A percentile compares a stretch with the other conserved stretches of the same genome.
Conservation (phyloP, 2,113 vertebrate genomes). For the Puma concolor region DNA sequence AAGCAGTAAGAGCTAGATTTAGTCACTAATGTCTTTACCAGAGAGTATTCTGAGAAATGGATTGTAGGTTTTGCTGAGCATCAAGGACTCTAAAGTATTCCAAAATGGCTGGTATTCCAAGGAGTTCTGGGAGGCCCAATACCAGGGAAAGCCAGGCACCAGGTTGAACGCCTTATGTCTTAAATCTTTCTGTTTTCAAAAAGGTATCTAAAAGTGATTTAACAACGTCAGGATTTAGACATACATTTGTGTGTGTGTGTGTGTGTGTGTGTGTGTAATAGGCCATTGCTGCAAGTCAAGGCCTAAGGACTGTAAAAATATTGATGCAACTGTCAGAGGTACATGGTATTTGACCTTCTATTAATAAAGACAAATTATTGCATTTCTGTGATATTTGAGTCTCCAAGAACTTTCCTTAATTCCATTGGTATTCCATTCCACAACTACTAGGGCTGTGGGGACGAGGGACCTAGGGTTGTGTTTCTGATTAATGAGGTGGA, state of each 20-base stretch:
- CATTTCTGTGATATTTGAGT: constrained; percentile 75
- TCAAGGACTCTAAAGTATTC: background rate
- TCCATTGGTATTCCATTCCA: constrained; percentile 58
- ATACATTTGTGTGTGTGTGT: background rate
- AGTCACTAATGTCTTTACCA: background rate
- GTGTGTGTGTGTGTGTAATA: background rate
- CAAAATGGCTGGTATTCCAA: constrained; percentile 5
- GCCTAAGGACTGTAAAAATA: constrained; percentile 69
- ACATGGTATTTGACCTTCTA: constrained; percentile 73
- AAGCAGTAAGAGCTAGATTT: background rate
- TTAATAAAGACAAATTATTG: constrained; percentile 78
- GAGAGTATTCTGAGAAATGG: background rate
- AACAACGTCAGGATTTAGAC: constrained; percentile 44
- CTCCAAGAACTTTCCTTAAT: constrained; percentile 62
- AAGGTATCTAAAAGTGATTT: constrained; percentile 58
- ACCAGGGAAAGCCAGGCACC: constrained; percentile 33
- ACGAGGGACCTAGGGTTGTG: background rate
- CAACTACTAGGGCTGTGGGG: background rate
- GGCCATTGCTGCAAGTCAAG: constrained; percentile 23
- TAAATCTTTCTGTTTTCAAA: constrained; percentile 59
- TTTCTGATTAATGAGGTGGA: constrained; percentile 70
- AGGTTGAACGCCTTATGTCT: background rate
- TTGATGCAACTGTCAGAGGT: constrained; percentile 70
- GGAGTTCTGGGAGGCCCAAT: background rate
- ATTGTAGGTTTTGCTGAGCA: background rate